Base-by-base conservation (phyloP, 2,797 vertebrate genomes). In the Lithobates sylvaticus region DNA sequence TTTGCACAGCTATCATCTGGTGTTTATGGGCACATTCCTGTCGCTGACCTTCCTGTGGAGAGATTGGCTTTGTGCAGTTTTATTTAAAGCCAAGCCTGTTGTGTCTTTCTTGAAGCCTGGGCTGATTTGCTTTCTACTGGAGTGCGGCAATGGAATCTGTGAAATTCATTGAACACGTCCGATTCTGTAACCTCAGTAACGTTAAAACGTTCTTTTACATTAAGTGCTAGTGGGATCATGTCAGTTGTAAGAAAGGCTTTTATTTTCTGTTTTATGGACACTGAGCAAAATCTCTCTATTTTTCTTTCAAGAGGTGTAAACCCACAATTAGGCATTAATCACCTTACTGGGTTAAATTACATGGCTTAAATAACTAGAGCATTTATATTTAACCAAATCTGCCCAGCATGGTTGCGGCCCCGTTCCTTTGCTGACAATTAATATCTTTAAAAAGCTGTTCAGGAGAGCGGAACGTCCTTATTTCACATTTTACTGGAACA, bases 111-210 rank as follows among this genome's bases (percentile, higher is more conserved):
- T 61, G 29, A 64, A 64, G 75, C 34, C 21, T 64, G 50, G 23
- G 54, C 58, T 61, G 32, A 77, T 77, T 77, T 76, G 74, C 74
- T 47, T 76, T 36, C 58, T 71, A 64, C 27, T 77, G 16, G 1
- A 23, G 50, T 64, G 36, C 76, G 21, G 79, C 73, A 72, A 74
- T 82, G 50, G 23, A 82, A 61, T 82, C 47, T 82, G 70, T 74
- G 69, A 73, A 71, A 82, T 73, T 73, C 32, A 44, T 18, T 81
- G 78, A 68, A 69, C 65, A 79, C 16, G 64, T 79, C 77, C 68
- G 42, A 79, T 79, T 68, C 32, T 68, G 44, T 58, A 58, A 70
- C 27, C 78, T 81, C 65, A 32, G 12, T n/a, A 58, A 47, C 39
- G 23, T 36, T 36, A 67, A 81, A 32, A 36, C 29, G 39, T 50